Evolutionary conservation across 2,113 vertebrate species (phyloP), one percentile per base, ranked within the genome.

Genomic region (Empidonax traillii): DNA sequence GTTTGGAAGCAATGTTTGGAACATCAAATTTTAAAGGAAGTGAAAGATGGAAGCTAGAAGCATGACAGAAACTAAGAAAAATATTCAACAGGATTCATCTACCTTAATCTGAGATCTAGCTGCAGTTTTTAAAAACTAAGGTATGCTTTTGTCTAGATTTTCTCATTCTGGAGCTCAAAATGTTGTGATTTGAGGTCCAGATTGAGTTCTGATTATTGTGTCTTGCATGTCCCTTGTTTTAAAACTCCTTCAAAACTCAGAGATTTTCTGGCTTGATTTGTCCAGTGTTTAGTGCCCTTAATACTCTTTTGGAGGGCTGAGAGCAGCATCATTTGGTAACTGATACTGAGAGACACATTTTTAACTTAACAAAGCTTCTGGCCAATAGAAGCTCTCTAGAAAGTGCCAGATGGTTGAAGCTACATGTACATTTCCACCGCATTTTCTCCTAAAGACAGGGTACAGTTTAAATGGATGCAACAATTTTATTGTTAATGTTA

Each of bases 371-470:
- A 30, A 47, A 35, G 17, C 56, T 82, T 79, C 21, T 68, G 22
- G 6, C 31, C 12, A 4, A 10, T n/a, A 23, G 25, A 69, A 74
- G 4, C 13, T 79, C 6, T 75, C 43, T 20, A 58, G 28, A 14
- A 67, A 39, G 66, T 27, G 21, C 9, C 31, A 67, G 15, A 6
- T 37, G 5, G 15, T 52, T 71, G 21, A 79, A 79, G 15, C 9
- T 28, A 11, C 2, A 4, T 6, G 4, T 51, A 14, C 2, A 16
- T 43, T 77, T 83, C 35, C 16, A 49, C 2, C 3, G 10, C 1
- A 2, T 43, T 56, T 66, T 14, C 13, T 82, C 24, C 28, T 61
- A 33, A 55, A 14, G 12, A 8, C n/a, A 39, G 3, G 8, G 6
- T 4, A 27, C 37, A 43, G 6, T 58, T 37, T 56, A 84, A 72